Base-by-base conservation (phyloP, 2,888 invertebrate species). In the Apomyelois bistriatella region DNA sequence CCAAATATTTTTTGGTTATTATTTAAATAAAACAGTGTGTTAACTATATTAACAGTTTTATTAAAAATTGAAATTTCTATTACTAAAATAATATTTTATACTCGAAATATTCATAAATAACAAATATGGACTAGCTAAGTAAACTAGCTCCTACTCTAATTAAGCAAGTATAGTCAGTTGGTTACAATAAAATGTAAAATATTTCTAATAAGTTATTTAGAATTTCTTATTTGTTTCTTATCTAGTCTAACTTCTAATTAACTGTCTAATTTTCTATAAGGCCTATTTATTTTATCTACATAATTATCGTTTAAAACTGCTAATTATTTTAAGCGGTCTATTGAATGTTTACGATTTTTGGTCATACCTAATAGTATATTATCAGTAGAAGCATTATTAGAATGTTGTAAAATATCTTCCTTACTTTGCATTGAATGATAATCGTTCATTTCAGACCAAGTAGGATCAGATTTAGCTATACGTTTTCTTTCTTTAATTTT, bases 371-470 rank as follows among this genome's bases (percentile, higher is more conserved):
- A 71, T 64, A 90, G 78, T 72, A 90, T 90, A 64, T 90, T 90
- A 75, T 90, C 90, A 28, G 90, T 89, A 46, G 90, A 90, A 62
- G 87, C 87, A 40, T 86, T 82, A 10, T 75, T 89, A 22, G 87
- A 87, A 66, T 80, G 75, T 64, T 87, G 83, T 64, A 88, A 66
- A 62, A 89, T 77, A 59, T 90, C 88, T 54, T 90, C 90, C 67
- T 88, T 90, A 64, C 90, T 90, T 49, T 83, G 82, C 71, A 88
- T 80, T 13, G 88, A 89, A 70, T 86, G 86, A 57, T 87, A 90
- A 63, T 90, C 87, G 57, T 88, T 88, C 85, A 90, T 83, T 70
- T 90, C 90, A 5, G 87, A 74, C 89, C 90, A 90, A 1, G 77
- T 71, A 16, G 88, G 88, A 56, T 90, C 90, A 15, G 88, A 76